phyloP scores from a whole-genome alignment of 2,113 vertebrate genomes.

The Plectropomus leopardus region DNA sequence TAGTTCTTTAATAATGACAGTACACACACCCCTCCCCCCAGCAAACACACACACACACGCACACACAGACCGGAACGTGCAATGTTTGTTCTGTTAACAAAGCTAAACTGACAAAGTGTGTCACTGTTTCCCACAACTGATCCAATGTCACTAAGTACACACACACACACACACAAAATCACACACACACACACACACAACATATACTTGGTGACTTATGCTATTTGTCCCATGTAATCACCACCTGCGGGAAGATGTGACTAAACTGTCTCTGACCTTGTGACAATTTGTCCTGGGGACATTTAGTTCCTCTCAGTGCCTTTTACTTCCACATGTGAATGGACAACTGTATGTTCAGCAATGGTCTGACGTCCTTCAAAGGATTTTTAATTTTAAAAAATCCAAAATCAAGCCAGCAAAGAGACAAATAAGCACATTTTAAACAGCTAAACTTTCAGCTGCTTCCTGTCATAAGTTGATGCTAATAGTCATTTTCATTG shows the following conservation, averaged over 20 bases:
- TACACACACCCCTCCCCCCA: slow-evolving; percentile 9
- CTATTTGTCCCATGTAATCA: slow-evolving; percentile 10
- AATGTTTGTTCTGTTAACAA: slow-evolving; percentile 65
- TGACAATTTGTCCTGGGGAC: slow-evolving; percentile 6
- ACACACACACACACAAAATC: neutral
- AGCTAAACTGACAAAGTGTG: slow-evolving; percentile 45
- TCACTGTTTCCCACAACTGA: slow-evolving; percentile 39
- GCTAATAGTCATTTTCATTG: neutral
- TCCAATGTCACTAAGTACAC: slow-evolving; percentile 35
- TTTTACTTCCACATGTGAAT: slow-evolving; percentile 4
- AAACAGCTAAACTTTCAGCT: slow-evolving; percentile 1
- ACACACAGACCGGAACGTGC: neutral
- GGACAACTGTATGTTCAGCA: neutral
- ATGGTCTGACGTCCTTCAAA: neutral
- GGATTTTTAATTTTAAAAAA: no score
- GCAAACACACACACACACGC: slow-evolving; percentile 6
- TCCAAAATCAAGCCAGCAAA: neutral
- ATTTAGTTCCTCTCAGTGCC: neutral
- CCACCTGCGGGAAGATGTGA: slow-evolving; percentile 24
- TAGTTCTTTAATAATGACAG: neutral
- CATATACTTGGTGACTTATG: neutral
- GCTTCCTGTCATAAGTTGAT: slow-evolving; percentile 25
- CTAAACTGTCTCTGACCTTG: slow-evolving; percentile 13
- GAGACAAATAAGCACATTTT: neutral
- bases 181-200: slow-evolving; percentile 3